Evolutionary conservation across 2,888 invertebrate genomes (phyloP).

Genomic region (Coelopa pilipes): DNA sequence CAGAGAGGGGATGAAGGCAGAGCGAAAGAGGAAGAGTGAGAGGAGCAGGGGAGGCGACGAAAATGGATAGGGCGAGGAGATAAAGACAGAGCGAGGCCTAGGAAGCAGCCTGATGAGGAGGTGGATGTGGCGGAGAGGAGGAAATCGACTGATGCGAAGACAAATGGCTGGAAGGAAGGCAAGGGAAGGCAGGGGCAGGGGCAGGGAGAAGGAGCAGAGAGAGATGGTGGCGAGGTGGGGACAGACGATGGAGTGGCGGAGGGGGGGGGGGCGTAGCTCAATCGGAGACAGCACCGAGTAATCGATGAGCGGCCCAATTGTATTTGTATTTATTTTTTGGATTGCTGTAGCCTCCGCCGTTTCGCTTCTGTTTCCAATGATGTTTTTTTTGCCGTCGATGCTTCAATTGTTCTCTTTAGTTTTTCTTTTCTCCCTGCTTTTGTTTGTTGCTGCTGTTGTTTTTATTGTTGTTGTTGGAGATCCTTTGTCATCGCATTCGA

Average conservation of each 20-base stretch:
- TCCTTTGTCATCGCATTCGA: constrained; percentile 14
- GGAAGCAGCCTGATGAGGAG: background rate
- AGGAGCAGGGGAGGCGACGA: too few relatives aligned
- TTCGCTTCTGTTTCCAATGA: constrained; percentile 14
- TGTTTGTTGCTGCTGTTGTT: too few relatives aligned
- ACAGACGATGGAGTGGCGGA: background rate
- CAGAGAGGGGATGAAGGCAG: too few relatives aligned
- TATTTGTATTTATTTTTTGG: constrained; percentile 37
- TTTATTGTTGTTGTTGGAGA: too few relatives aligned
- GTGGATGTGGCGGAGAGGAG: background rate
- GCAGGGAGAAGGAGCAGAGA: too few relatives aligned
- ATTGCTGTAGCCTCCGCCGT: constrained; percentile 12
- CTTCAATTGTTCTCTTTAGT: constrained; percentile 11
- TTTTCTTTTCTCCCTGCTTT: too few relatives aligned
- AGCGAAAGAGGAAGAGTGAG: too few relatives aligned
- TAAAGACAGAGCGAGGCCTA: too few relatives aligned
- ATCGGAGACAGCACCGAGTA: constrained; percentile 34
- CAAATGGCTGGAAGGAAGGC: background rate
- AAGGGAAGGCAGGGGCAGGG: background rate
- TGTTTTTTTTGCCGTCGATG: constrained; percentile 3
- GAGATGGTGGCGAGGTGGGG: background rate
- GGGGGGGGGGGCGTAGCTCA: constrained; percentile 12
- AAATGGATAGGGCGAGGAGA: too few relatives aligned
- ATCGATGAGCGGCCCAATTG: constrained; percentile 46
- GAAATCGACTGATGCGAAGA: too few relatives aligned